These are phyloP conservation scores for Serrognathus titanus DNA, from an alignment of 2,888 invertebrate species.

Conservation along the genomic window DNA sequence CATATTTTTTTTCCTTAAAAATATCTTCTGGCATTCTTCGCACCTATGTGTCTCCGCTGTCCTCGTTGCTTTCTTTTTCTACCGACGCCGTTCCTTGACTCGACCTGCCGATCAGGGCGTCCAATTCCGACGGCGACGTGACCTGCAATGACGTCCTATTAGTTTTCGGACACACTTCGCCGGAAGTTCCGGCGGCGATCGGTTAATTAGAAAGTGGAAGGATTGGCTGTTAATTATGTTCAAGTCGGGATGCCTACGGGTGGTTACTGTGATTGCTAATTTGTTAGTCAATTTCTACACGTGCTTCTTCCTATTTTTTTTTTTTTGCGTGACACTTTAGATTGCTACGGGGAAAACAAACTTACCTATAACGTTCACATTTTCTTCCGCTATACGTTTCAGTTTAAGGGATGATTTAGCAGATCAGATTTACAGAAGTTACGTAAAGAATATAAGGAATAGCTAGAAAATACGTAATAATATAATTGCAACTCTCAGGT, in stretches of 20 bases:
- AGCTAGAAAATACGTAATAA: neutral
- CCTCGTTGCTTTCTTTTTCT: conserved; percentile 16
- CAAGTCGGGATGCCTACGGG: too few species aligned
- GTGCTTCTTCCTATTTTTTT: neutral
- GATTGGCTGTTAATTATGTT: too few species aligned
- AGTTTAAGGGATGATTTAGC: neutral
- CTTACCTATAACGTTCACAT: neutral
- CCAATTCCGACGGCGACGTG: conserved; percentile 57
- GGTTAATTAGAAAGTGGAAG: neutral
- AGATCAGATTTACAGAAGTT: neutral
- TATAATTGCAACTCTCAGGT: neutral
- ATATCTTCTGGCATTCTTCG: neutral
- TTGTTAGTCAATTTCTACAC: too few species aligned
- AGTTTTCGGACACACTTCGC: neutral
- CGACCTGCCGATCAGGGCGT: conserved; percentile 53
- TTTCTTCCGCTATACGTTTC: too few species aligned
- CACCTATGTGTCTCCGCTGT: conserved; percentile 21
- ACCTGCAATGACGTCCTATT: conserved; percentile 39
- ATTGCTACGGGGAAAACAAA: neutral
- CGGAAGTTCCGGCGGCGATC: neutral
- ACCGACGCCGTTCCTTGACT: conserved; percentile 29
- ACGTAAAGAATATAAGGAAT: neutral
- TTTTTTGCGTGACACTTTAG: neutral
- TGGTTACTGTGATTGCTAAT: too few species aligned
- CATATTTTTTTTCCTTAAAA: neutral